Base-by-base conservation (phyloP, 2,113 vertebrate species). In the Lanius collurio region DNA sequence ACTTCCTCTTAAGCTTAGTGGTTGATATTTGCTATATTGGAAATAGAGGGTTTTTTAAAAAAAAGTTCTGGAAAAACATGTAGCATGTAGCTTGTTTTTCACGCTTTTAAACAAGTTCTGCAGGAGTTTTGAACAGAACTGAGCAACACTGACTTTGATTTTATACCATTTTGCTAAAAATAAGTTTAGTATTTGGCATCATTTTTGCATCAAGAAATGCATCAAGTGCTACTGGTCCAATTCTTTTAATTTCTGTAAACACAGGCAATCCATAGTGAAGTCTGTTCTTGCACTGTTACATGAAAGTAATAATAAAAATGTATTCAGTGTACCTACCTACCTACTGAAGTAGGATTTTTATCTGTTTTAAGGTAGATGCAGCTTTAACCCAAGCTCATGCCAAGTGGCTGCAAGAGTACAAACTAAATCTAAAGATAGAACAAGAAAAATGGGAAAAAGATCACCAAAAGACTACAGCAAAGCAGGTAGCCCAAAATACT, bases 401-500 rank as follows among this genome's bases (percentile, higher is more conserved):
- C 67, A 98, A 96, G 62, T 99, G 99, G 99, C 96, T 99, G 50
- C 97, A 98, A 81, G 98, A 99, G 93, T 99, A 99, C 87, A 98
- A 98, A 97, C 85, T 97, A 35, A 97, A 83, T 50, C 87, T 99
- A 42, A 98, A 98, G 93, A 67, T n/a, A 37, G 98, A 99, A 65
- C 97, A 87, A 86, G 98, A 98, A 75, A 98, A 98, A 76, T 99
- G 99, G 99, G 98, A 98, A 70, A 95, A 97, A 62, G 95, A 97
- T 5, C 97, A 98, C 33, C 97, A 98, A 83, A 64, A 94, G 62
- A 68, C 75, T 39, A 76, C 98, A 76, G 96, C 98, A 90, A 97
- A 98, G 68, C 97, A 96, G 97, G 99, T 99, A 97, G 93, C 67
- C 15, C 35, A 65, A 70, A 84, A 82, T 35, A 30, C 22, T 69